Evolutionary conservation across 2,797 vertebrate species (phyloP), one percentile per base, ranked within the genome.

Genomic region (Sternarchorhynchus goeldii): DNA sequence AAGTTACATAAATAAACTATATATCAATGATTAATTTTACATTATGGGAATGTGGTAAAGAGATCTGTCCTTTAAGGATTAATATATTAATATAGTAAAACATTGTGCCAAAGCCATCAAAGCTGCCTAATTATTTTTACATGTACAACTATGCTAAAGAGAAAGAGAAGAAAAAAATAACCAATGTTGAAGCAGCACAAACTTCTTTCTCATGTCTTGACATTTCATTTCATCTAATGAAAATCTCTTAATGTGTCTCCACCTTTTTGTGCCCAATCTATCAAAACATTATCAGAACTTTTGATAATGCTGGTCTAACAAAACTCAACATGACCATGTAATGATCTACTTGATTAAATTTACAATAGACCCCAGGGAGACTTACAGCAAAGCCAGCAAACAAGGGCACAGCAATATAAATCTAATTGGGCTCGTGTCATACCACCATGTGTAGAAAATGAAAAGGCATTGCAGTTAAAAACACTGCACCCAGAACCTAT

Each of bases 1-100:
- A 79, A 57, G 74, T 45, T 74, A 71, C 70, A 75, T 58, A 80
- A 75, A 77, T 83, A 31, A 83, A 83, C 77, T 75, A 77, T 79
- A 56, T 73, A 79, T 76, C 21, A 66, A 81, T 73, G 78, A 76
- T 77, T 79, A 76, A 65, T 62, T 65, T 60, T 71, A 59, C 73
- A 73, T 59, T 34, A 56, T 60, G 53, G 45, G 32, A 53, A 20
- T 73, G 17, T 65, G 60, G 73, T 25, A 77, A 67, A 77, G 75
- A 81, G 74, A 81, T 69, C 64, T 78, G 58, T 73, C 75, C 59
- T n/a, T n/a, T n/a, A n/a, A n/a, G n/a, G n/a, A n/a, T 58, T 59
- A 65, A 82, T 82, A 6, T 59, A 76, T 78, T 21, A 65, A 82
- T 82, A 6, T 55, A 76, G 76, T 21, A 76, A 64, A 77, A 20